Conservation (phyloP, 1,140 invertebrate genomes). For the Coelopa frigida region DNA sequence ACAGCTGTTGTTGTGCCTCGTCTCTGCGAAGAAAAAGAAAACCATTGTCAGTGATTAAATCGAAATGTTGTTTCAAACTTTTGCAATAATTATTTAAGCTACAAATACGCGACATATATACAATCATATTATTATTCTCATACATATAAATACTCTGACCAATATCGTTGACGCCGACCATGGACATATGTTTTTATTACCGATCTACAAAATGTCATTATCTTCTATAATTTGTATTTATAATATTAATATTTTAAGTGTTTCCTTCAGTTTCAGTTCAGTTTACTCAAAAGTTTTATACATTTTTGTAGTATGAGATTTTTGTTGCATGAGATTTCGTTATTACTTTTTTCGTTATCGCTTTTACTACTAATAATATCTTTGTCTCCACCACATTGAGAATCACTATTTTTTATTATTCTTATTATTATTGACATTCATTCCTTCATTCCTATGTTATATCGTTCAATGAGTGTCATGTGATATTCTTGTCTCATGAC, state of each 20-base stretch:
- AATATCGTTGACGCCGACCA: too few relatives aligned
- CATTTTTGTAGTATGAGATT: conserved; percentile 36
- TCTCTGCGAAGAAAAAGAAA: too few relatives aligned
- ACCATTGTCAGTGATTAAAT: neutral
- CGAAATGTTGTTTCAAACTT: conserved; percentile 11
- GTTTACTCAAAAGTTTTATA: conserved; percentile 7
- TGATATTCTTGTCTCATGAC: neutral
- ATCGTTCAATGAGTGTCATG: neutral
- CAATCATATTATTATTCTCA: too few relatives aligned
- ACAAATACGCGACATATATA: too few relatives aligned
- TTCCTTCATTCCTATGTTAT: neutral
- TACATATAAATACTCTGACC: too few relatives aligned
- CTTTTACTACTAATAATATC: conserved; percentile 36
- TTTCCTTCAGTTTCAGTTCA: too few relatives aligned
- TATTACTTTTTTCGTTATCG: conserved; percentile 42
- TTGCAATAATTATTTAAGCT: too few relatives aligned
- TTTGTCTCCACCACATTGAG: conserved; percentile 3
- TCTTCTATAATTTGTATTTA: conserved; percentile 3
- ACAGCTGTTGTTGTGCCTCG: too few relatives aligned
- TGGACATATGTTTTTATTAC: too few relatives aligned
- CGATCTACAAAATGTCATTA: neutral
- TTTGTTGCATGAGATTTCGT: conserved; percentile 45
- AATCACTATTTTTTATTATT: conserved; percentile 5
- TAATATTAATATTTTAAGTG: conserved; percentile 22
- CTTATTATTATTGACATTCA: conserved; percentile 1